Evolutionary conservation across 2,888 invertebrate species (phyloP).

Genomic region (Ennomos erosarius): DNA sequence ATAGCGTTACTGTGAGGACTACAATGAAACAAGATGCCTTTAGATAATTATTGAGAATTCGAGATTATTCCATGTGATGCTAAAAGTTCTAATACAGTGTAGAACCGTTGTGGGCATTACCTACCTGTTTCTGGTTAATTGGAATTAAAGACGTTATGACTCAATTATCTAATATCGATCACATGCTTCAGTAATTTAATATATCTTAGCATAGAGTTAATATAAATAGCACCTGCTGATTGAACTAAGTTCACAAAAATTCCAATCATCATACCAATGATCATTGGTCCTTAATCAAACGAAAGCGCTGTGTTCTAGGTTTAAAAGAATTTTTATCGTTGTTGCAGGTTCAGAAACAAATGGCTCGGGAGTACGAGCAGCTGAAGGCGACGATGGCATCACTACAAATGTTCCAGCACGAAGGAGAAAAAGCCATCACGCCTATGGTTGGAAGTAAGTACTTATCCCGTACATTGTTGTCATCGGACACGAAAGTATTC

Average conservation of each 20-base stretch:
- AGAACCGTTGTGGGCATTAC: no score
- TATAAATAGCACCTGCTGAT: no score
- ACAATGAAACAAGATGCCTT: constrained; percentile 25
- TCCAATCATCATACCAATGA: no score
- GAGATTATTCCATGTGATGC: constrained; percentile 17
- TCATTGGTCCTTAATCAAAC: no score
- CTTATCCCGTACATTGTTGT: not conserved
- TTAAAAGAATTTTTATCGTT: constrained; percentile 12
- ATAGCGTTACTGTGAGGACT: constrained; percentile 30
- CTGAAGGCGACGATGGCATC: constrained; percentile 93
- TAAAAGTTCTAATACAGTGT: no score
- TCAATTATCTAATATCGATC: no score
- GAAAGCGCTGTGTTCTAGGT: not conserved
- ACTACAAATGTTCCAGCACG: constrained; percentile 90
- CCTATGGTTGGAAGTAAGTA: constrained; percentile 71
- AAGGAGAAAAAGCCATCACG: constrained; percentile 84
- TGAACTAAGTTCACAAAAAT: no score
- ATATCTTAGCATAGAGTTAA: no score
- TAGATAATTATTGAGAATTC: constrained; percentile 16
- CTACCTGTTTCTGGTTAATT: no score
- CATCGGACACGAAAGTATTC: no score
- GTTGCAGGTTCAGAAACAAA: constrained; percentile 92
- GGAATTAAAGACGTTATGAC: no score
- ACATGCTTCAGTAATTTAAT: no score
- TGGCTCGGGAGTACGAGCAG: constrained; percentile 95